Evolutionary conservation across 2,888 invertebrate species (phyloP).

Genomic region (Machimus rusticus): DNA sequence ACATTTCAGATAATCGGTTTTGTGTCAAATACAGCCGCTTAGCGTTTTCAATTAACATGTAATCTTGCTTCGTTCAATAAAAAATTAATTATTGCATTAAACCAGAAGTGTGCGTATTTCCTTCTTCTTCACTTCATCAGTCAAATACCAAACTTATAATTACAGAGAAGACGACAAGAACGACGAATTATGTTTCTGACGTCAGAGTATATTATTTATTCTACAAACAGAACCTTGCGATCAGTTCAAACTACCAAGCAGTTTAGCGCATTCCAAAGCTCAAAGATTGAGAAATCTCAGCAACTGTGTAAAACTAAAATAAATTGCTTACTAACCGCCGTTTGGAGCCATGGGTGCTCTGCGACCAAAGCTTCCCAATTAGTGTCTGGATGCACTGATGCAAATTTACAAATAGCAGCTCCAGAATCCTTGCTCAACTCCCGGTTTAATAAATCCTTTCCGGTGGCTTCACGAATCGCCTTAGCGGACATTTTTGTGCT

Average conservation of each 20-base stretch:
- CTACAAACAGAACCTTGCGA: not conserved
- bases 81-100: not conserved
- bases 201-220: not conserved
- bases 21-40: too few species aligned
- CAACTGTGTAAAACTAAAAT: not conserved
- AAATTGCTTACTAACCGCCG: conserved; percentile 66
- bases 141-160: not conserved
- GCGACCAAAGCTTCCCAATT: conserved; percentile 76
- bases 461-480: conserved; percentile 93
- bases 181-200: not conserved
- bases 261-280: not conserved
- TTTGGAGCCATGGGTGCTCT: conserved; percentile 86
- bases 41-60: not conserved
- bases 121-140: not conserved
- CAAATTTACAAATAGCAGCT: conserved; percentile 80
- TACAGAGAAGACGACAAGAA: not conserved
- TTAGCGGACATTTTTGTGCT: conserved; percentile 86
- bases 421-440: conserved; percentile 73
- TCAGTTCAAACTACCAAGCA: not conserved
- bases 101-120: not conserved
- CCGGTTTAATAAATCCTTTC: conserved; percentile 90
- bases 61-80: not conserved
- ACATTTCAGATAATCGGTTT: not conserved
- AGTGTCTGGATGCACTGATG: conserved; percentile 78
- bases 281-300: not conserved